Evolutionary conservation across 2,888 invertebrate species (phyloP), one percentile per base, ranked within the genome.

Genomic region (Ormia ochracea): DNA sequence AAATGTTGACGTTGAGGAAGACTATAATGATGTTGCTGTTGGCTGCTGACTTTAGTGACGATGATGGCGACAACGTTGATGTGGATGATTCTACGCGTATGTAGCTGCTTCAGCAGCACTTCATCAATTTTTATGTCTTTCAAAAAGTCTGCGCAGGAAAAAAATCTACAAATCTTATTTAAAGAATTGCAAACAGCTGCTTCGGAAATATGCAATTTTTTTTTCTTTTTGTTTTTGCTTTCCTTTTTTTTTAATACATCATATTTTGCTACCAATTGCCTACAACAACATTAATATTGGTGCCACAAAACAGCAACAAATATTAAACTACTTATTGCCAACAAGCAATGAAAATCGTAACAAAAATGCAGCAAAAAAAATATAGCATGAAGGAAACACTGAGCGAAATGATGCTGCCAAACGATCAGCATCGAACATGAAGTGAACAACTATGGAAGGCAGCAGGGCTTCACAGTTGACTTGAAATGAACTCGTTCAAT

Each of bases 111-210:
- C 81, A 81, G 70, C 81, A 81, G 82, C 83, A 83, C 82, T 83
- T 83, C 81, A 83, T 83, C 82, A 82, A 83, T 83, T 83, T 82
- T 83, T 83, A 83, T 82, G 82, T 82, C 80, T 83, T 81, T 78
- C 45, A 58, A 19, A 41, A 61, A 65, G 63, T 1, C 33, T 28
- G 23, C 14, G 54, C 56, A 56, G 50, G 31, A 31, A 59, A 3
- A n/a, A 78, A 66, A 52, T 45, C 58, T 68, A 56, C 76, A 72
- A 78, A 78, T 73, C 76, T 76, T 73, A 50, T 80, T 73, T 76
- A 76, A 80, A 76, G 80, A 80, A 80, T 80, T 76, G 80, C 72
- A 80, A 80, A 80, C 80, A 80, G 80, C 80, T 80, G 80, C 80
- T 73, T 41, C 48, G 76, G 41, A 76, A 76, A 72, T 68, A 48